These are phyloP conservation scores for Siderastrea siderea DNA, from an alignment of 92 coral and sea anemone species.

Conservation along the genomic window DNA sequence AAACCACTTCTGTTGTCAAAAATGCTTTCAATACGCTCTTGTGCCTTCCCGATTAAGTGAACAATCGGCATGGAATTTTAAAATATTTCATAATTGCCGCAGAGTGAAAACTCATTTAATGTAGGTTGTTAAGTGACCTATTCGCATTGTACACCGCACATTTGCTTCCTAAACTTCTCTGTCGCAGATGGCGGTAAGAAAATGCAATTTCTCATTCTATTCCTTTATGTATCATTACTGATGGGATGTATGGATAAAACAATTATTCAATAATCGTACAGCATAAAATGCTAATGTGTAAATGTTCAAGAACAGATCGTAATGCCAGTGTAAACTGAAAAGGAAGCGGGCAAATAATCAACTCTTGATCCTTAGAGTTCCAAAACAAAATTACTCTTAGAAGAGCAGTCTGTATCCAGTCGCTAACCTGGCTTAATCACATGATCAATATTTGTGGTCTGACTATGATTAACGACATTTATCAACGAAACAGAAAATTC, in stretches of 20 bases:
- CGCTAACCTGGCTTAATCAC: not conserved
- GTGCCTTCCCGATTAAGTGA: not conserved
- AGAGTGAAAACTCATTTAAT: not conserved
- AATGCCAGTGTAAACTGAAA: not conserved
- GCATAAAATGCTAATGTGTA: too few relatives aligned
- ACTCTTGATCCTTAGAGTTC: not conserved
- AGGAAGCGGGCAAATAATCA: not conserved
- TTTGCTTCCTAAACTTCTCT: not conserved
- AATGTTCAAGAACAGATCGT: too few relatives aligned
- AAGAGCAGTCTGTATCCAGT: too few relatives aligned
- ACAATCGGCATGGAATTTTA: not conserved
- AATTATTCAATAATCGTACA: too few relatives aligned
- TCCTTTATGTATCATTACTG: too few relatives aligned
- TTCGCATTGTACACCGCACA: not conserved
- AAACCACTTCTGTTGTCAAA: constrained; percentile 19
- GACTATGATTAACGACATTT: not conserved
- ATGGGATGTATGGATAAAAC: too few relatives aligned
- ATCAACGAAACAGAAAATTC: not conserved
- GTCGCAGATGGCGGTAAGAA: not conserved
- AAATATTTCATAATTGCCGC: not conserved
- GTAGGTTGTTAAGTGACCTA: not conserved
- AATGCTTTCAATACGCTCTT: not conserved
- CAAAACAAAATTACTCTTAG: not conserved
- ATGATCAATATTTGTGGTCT: not conserved
- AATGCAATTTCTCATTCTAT: not conserved